Evolutionary conservation across 2,113 vertebrate genomes (phyloP).

Genomic region (Danionella cerebrum): DNA sequence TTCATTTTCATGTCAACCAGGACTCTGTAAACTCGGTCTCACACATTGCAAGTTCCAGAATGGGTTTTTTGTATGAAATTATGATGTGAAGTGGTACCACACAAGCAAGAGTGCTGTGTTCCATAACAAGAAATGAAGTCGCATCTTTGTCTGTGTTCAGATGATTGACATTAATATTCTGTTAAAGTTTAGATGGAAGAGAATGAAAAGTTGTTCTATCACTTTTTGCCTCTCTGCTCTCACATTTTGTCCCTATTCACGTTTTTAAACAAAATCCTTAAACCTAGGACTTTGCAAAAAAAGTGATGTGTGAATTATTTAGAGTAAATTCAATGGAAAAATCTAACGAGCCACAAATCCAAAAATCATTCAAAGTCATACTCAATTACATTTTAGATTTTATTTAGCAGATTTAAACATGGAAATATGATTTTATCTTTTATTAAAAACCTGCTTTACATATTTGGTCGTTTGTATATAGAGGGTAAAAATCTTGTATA

Average conservation of each 20-base stretch:
- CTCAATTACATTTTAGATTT: background rate
- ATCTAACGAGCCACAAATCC: background rate
- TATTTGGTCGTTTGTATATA: background rate
- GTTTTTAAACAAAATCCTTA: no score
- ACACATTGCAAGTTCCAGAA: no score
- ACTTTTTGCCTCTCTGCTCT: background rate
- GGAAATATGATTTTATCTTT: background rate
- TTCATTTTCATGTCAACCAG: no score
- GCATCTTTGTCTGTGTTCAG: slow-evolving; percentile 11
- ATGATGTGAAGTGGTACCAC: no score
- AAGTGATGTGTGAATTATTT: slow-evolving; percentile 63
- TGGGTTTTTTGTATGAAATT: no score
- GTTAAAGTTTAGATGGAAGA: background rate
- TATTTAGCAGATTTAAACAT: background rate
- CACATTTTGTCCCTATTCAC: no score
- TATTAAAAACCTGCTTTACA: background rate
- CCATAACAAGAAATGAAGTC: background rate
- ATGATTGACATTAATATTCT: slow-evolving; percentile 15
- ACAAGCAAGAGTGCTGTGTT: no score
- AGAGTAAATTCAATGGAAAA: slow-evolving; percentile 25
- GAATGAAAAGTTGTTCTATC: slow-evolving; percentile 2
- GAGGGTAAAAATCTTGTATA: background rate
- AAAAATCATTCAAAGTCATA: background rate
- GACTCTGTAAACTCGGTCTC: no score
- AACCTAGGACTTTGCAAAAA: no score